Percentiles rank a stretch among this genome's conserved stretches.
Conservation (phyloP, 2,113 vertebrate species). For the Mystacornis crossleyi region DNA sequence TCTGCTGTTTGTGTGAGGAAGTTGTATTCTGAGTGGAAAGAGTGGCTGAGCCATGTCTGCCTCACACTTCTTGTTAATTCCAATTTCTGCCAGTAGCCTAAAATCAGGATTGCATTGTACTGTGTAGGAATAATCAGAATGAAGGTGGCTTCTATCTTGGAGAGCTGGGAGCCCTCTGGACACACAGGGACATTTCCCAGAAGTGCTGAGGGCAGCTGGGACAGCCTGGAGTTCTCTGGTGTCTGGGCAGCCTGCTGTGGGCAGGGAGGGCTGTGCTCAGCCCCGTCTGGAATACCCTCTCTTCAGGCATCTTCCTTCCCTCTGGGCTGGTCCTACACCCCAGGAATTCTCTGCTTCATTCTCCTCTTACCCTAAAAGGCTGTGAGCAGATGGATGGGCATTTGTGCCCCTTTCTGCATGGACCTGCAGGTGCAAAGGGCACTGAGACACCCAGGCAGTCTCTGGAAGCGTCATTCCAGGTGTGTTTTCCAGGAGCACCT, state of each 20-base stretch:
- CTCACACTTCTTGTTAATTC: background rate
- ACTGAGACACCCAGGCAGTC: background rate
- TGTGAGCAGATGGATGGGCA: background rate
- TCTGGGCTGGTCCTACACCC: background rate
- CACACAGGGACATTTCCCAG: background rate
- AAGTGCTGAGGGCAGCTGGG: background rate
- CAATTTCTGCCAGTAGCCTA: background rate
- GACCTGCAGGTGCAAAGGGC: background rate
- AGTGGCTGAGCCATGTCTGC: rapidly evolving
- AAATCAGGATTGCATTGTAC: background rate
- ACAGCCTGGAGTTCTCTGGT: background rate
- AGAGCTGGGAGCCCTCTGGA: background rate
- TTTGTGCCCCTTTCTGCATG: background rate
- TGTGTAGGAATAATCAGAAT: background rate
- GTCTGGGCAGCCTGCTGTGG: background rate
- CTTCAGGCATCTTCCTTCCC: background rate
- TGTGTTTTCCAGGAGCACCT: background rate
- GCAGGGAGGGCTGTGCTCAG: background rate
- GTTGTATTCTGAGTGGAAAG: background rate
- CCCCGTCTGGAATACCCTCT: background rate
- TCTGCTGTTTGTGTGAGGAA: background rate
- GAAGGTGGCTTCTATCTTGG: background rate
- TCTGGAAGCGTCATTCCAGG: background rate
- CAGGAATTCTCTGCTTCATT: background rate
- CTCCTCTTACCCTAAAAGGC: background rate